Evolutionary conservation across 2,888 invertebrate species (phyloP).

Genomic region (Drosophila maculinotata): DNA sequence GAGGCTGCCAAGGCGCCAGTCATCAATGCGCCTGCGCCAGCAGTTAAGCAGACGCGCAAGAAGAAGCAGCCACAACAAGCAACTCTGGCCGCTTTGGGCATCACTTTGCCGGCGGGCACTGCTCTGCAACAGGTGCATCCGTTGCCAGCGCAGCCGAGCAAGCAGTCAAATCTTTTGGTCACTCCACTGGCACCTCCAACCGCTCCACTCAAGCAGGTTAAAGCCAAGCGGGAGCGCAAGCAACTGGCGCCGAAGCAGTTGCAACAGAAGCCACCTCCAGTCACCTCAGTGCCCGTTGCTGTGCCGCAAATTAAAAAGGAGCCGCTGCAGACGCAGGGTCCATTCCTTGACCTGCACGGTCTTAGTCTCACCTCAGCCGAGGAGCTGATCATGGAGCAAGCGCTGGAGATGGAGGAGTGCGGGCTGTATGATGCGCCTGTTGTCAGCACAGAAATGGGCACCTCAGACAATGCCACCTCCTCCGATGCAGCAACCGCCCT

Average conservation of each 20-base stretch:
- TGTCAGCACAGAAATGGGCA: conserved; percentile 60
- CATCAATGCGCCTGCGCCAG: conserved; percentile 39
- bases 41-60: conserved; percentile 59
- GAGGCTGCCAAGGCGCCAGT: conserved; percentile 21
- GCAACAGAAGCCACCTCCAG: conserved; percentile 67
- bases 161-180: conserved; percentile 21
- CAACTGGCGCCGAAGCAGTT: conserved; percentile 80
- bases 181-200: conserved; percentile 32
- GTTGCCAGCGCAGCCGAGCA: conserved; percentile 15
- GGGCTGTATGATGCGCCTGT: conserved; percentile 78
- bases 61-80: conserved; percentile 74
- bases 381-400: conserved; percentile 85
- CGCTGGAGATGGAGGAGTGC: conserved; percentile 84
- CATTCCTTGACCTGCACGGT: conserved; percentile 81
- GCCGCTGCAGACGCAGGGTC: conserved; percentile 51
- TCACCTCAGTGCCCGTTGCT: conserved; percentile 11
- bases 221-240: conserved; percentile 80
- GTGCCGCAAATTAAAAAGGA: conserved; percentile 69
- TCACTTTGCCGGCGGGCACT: conserved; percentile 67
- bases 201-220: conserved; percentile 60
- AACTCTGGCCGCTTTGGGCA: conserved; percentile 70
- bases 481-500: conserved; percentile 78
- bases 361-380: conserved; percentile 84
- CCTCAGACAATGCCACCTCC: conserved; percentile 81
- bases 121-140: conserved; percentile 63